Conservation (phyloP, 30 jellyfish, hydroid and myxozoan species). For the Cassiopea xamachana region DNA sequence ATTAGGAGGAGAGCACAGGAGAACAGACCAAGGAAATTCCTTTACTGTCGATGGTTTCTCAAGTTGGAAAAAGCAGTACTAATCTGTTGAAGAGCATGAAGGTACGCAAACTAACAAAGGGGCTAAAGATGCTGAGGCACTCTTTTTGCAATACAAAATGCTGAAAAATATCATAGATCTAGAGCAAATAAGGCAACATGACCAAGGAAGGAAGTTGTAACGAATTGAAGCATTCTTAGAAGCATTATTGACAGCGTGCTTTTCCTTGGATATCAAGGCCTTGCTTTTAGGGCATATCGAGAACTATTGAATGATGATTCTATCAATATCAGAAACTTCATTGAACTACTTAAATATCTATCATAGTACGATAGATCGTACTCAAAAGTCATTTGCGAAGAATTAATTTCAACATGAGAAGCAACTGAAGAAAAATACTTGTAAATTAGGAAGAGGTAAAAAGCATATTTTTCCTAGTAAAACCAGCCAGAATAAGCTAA, state of each 20-base stretch:
- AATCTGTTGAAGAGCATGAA: constrained; percentile 28
- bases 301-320: background rate
- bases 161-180: background rate
- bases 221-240: constrained; percentile 14
- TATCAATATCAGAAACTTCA: background rate
- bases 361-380: background rate
- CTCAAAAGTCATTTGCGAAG: background rate
- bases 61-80: constrained; percentile 40
- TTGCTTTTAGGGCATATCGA: constrained; percentile 25
- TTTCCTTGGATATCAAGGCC: constrained; percentile 35
- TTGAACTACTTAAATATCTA: too few species aligned
- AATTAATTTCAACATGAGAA: background rate
- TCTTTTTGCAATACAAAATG: constrained; percentile 24
- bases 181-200: background rate
- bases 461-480: constrained; percentile 55
- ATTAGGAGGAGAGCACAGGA: constrained; percentile 25
- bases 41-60: constrained; percentile 17
- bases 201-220: constrained; percentile 6
- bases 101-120: constrained; percentile 10
- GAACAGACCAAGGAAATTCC: constrained; percentile 45
- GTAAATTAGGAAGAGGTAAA: constrained; percentile 31
- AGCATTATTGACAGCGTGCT: background rate
- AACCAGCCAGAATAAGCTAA: constrained; percentile 12
- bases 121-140: constrained; percentile 34
- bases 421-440: background rate